These are phyloP conservation scores for Dryobotodes eremita DNA, from an alignment of 2,888 invertebrate genomes.

Conservation along the genomic window DNA sequence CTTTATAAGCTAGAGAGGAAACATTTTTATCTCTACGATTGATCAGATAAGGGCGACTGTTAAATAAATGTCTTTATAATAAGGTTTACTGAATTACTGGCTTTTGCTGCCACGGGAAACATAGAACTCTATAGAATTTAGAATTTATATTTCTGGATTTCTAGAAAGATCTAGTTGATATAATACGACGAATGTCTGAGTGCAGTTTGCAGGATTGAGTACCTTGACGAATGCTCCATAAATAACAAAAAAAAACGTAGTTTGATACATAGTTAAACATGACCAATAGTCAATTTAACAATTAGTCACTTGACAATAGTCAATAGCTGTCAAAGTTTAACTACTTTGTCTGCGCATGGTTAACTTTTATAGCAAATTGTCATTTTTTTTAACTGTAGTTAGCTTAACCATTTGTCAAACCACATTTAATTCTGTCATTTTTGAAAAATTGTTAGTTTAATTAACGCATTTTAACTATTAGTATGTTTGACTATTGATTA, in stretches of 20 bases:
- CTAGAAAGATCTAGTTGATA: not conserved
- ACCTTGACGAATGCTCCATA: not conserved
- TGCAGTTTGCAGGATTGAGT: not conserved
- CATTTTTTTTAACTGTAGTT: too few species aligned
- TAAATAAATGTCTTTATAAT: conserved; percentile 61
- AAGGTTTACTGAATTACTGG: conserved; percentile 24
- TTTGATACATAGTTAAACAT: too few species aligned
- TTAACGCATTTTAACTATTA: too few species aligned
- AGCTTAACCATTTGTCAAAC: too few species aligned
- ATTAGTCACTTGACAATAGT: too few species aligned
- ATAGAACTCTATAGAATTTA: conserved; percentile 5
- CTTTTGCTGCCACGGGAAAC: conserved; percentile 8
- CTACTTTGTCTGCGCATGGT: too few species aligned
- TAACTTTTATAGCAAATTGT: too few species aligned
- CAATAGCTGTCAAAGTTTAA: too few species aligned
- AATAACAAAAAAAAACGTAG: not conserved
- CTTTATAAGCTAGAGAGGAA: conserved; percentile 46
- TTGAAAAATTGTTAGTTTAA: too few species aligned
- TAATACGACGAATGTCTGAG: not conserved
- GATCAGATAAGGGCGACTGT: conserved; percentile 52
- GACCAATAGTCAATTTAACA: too few species aligned
- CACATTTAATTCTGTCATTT: too few species aligned
- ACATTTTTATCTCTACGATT: conserved; percentile 51
- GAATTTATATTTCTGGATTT: not conserved
- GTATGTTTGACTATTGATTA: too few species aligned